These are phyloP conservation scores for Eumerus sabulonum DNA, from an alignment of 2,888 invertebrate genomes.

Conservation along the genomic window DNA sequence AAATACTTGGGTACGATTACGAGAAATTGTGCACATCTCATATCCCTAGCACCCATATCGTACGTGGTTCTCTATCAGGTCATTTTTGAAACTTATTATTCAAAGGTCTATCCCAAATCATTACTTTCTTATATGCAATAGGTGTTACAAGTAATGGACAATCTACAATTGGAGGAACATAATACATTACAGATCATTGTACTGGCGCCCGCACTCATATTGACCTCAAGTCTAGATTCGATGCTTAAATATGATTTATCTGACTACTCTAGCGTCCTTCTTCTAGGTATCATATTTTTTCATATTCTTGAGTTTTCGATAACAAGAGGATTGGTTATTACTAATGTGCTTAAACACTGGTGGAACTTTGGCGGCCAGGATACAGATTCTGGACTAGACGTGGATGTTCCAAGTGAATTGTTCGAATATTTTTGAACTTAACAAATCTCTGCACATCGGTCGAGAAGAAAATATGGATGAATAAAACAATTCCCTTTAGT, in stretches of 20 bases:
- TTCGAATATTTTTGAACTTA: slow-evolving; percentile 72
- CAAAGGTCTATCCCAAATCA: neutral
- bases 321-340: slow-evolving; percentile 73
- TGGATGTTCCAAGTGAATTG: slow-evolving; percentile 73
- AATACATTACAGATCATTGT: slow-evolving; percentile 72
- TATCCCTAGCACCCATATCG: slow-evolving; percentile 75
- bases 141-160: slow-evolving; percentile 76
- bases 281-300: slow-evolving; percentile 74
- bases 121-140: slow-evolving; percentile 44
- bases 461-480: too few species aligned
- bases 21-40: slow-evolving; percentile 74
- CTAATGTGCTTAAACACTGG: slow-evolving; percentile 76
- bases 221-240: slow-evolving; percentile 73
- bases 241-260: neutral
- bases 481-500: too few species aligned
- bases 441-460: too few species aligned
- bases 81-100: neutral
- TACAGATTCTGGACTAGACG: slow-evolving; percentile 70
- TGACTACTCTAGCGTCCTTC: slow-evolving; percentile 5
- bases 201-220: slow-evolving; percentile 72
- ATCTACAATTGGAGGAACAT: slow-evolving; percentile 72
- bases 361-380: slow-evolving; percentile 77
- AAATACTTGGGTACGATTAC: slow-evolving; percentile 75
- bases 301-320: slow-evolving; percentile 76
- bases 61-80: slow-evolving; percentile 74